Evolutionary conservation across 2,113 vertebrate species (phyloP), one percentile per base, ranked within the genome.

Genomic region (Anarhynchus alexandrinus): DNA sequence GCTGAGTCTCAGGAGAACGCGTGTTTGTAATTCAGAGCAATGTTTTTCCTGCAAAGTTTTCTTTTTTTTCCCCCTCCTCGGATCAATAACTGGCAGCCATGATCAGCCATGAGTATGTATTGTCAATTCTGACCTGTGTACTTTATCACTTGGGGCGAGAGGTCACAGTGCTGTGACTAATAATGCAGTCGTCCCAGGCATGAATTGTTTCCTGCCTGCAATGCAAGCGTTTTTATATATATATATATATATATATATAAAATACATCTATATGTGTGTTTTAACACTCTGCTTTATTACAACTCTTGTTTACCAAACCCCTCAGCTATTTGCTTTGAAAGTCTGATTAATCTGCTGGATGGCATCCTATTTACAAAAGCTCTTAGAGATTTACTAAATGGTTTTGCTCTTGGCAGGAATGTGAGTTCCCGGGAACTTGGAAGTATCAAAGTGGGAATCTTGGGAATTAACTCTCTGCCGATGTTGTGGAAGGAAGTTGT

Each of bases 1-100:
- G 93, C 97, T 94, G 95, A 92, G 97, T 98, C 99, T 99, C 98
- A 49, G 61, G 98, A 98, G 98, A 98, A 98, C 96, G 98, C 95
- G 97, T 99, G 98, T 99, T 99, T 99, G 98, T 99, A 99, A 99
- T 99, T 98, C 98, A 98, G 98, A 98, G 98, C 96, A 96, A 98
- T 99, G 99, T 99, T 98, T 98, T 98, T 97, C 94, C 96, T 98
- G 77, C 96, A 97, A 98, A 98, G 97, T 98, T 98, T 95, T 97
- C 95, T 96, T 95, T 98, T 97, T 94, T 94, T 96, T 73, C 89
- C 90, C 92, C 82, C 78, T 97, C 79, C 95, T 97, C 66, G 87
- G 98, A 99, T 99, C 99, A 97, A 99, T 99, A 99, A 96, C 97
- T 98, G 98, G 97, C 97, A 98, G 97, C 97, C 97, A 98, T 98